Conservation (phyloP, 2,888 invertebrate genomes). For the Volucella inflata region DNA sequence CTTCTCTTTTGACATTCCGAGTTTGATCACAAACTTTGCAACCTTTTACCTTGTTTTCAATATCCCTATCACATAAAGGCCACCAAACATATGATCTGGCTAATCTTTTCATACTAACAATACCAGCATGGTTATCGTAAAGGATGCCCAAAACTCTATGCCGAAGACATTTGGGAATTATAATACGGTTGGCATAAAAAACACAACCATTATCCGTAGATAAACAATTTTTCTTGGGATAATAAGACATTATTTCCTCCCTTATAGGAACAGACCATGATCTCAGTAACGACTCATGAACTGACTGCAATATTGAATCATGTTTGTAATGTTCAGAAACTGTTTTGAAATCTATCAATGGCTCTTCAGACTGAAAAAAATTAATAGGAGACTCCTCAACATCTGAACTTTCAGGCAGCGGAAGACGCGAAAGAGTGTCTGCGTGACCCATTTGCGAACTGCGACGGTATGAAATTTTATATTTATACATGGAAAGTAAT, state of each 20-base stretch:
- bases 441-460: constrained; percentile 34
- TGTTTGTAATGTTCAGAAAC: constrained; percentile 28
- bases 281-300: constrained; percentile 20
- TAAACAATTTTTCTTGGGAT: constrained; percentile 24
- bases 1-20: constrained; percentile 26
- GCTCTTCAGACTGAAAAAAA: too few relatives aligned
- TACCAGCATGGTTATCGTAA: constrained; percentile 16
- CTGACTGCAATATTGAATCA: constrained; percentile 18
- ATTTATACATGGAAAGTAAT: too few relatives aligned
- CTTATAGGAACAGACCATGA: constrained; percentile 15
- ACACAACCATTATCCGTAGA: constrained; percentile 28
- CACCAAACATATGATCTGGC: constrained; percentile 24
- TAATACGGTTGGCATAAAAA: constrained; percentile 33
- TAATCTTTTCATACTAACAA: constrained; percentile 9
- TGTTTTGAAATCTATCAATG: too few relatives aligned
- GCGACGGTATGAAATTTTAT: constrained; percentile 32
- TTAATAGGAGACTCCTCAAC: too few relatives aligned
- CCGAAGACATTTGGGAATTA: too few relatives aligned
- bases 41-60: constrained; percentile 9
- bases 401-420: too few relatives aligned
- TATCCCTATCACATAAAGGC: constrained; percentile 29
- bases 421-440: too few relatives aligned
- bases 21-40: constrained; percentile 34
- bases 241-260: constrained; percentile 13
- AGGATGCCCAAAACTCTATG: constrained; percentile 10